A percentile compares a stretch with the other conserved stretches of the same genome.
These are phyloP conservation scores for Phaethornis superciliosus DNA, from an alignment of 2,113 vertebrate genomes.

Conservation along the genomic window DNA sequence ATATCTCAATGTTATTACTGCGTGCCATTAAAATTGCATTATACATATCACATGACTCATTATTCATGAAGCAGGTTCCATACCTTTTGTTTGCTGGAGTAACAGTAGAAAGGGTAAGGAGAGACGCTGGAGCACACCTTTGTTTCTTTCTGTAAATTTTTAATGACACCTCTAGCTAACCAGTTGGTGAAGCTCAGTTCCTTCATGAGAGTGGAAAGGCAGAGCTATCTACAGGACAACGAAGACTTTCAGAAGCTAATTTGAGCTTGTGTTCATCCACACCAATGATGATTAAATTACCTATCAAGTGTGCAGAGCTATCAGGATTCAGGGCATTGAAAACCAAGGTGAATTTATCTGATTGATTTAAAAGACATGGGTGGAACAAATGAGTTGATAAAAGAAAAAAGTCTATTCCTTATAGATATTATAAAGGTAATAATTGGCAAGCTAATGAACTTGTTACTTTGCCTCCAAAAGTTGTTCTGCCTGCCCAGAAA, in stretches of 20 bases:
- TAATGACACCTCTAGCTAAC: conserved; percentile 84
- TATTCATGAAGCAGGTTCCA: conserved; percentile 83
- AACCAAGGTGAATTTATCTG: conserved; percentile 82
- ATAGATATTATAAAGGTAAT: background rate
- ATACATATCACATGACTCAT: conserved; percentile 82
- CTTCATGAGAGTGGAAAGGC: conserved; percentile 82
- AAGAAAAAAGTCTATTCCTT: background rate
- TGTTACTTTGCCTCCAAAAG: background rate
- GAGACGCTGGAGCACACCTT: conserved; percentile 81
- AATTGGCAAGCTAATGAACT: background rate
- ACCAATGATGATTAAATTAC: conserved; percentile 81
- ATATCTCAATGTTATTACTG: conserved; percentile 80
- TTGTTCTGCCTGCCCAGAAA: background rate
- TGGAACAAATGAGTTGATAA: conserved; percentile 61
- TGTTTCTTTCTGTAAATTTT: conserved; percentile 87
- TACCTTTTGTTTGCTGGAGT: conserved; percentile 82
- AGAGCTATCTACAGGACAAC: conserved; percentile 75
- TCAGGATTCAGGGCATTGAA: conserved; percentile 80
- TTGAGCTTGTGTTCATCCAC: conserved; percentile 77
- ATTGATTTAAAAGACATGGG: conserved; percentile 76
- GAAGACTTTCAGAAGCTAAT: conserved; percentile 79
- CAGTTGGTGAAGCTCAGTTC: conserved; percentile 85
- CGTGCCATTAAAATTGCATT: conserved; percentile 83
- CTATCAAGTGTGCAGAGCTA: conserved; percentile 81
- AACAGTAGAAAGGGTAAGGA: conserved; percentile 83